Evolutionary conservation across 1,140 invertebrate genomes (phyloP).

Genomic region (Drosophila bocqueti): DNA sequence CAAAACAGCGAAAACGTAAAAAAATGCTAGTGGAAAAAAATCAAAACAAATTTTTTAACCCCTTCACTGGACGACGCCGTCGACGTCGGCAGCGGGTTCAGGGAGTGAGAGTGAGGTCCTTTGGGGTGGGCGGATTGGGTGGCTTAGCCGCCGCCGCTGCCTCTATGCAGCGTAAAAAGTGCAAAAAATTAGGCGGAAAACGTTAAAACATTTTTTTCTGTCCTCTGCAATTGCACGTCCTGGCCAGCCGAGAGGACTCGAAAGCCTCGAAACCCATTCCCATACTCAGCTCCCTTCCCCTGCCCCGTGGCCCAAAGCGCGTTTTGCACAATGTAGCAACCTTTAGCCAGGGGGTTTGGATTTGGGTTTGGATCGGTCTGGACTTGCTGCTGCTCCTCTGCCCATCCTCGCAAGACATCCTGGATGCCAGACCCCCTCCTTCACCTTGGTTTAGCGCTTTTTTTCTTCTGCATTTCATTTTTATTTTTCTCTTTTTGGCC

Average conservation of each 20-base stretch:
- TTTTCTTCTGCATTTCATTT: constrained; percentile 60
- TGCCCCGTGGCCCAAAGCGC: constrained; percentile 38
- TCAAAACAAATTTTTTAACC: constrained; percentile 82
- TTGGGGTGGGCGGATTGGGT: constrained; percentile 33
- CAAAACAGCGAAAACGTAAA: constrained; percentile 60
- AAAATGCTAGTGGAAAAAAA: constrained; percentile 65
- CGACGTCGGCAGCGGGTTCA: constrained; percentile 17
- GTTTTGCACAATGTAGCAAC: constrained; percentile 78
- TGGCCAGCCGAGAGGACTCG: constrained; percentile 41
- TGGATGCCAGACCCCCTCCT: constrained; percentile 17
- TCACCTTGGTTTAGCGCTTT: constrained; percentile 44
- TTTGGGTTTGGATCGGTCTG: constrained; percentile 21
- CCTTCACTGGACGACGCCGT: constrained; percentile 55
- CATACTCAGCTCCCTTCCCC: background rate
- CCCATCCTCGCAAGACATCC: constrained; percentile 47
- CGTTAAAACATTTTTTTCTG: constrained; percentile 60
- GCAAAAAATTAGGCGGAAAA: constrained; percentile 80
- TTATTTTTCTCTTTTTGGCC: constrained; percentile 63
- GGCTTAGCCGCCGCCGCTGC: constrained; percentile 48
- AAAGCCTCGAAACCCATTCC: constrained; percentile 17
- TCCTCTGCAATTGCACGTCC: constrained; percentile 59
- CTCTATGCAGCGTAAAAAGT: constrained; percentile 66
- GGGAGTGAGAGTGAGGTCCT: constrained; percentile 1
- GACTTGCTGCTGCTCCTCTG: constrained; percentile 12
- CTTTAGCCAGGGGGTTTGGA: constrained; percentile 46